Percentiles rank a stretch among this genome's conserved stretches.
These are phyloP conservation scores for Hypercompe scribonia DNA, from an alignment of 2,888 invertebrate species.

Conservation along the genomic window DNA sequence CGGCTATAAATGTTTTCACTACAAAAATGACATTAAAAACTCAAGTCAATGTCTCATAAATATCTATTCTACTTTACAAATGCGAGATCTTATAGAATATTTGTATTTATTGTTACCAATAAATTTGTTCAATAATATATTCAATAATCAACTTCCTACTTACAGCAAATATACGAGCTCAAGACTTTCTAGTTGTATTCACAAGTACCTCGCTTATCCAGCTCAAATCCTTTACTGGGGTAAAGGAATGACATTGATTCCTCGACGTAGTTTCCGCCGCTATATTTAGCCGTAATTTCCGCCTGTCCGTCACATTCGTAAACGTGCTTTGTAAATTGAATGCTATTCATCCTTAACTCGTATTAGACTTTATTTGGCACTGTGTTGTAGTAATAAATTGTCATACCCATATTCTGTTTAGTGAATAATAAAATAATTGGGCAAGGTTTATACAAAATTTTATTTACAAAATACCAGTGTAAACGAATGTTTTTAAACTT, in stretches of 20 bases:
- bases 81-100: not conserved
- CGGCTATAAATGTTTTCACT: too few species aligned
- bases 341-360: slow-evolving; percentile 10
- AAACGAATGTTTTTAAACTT: too few species aligned
- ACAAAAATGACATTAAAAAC: too few species aligned
- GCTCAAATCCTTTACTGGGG: not conserved
- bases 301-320: slow-evolving; percentile 14
- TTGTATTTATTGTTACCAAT: not conserved
- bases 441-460: too few species aligned
- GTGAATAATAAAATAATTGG: not conserved
- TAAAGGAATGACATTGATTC: slow-evolving; percentile 15
- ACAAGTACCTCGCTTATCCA: not conserved
- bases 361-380: not conserved
- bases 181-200: slow-evolving; percentile 1
- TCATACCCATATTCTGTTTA: not conserved
- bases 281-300: slow-evolving; percentile 20
- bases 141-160: not conserved
- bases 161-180: not conserved
- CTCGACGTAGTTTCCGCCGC: slow-evolving; percentile 9
- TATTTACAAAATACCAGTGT: too few species aligned
- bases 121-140: not conserved
- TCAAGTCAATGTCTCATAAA: too few species aligned
- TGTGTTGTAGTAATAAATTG: not conserved
- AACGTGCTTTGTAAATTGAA: slow-evolving; percentile 18
- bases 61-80: too few species aligned